phyloP scores from a whole-genome alignment of 2,888 invertebrate genomes.

The Caenorhabditis drosophilae region DNA sequence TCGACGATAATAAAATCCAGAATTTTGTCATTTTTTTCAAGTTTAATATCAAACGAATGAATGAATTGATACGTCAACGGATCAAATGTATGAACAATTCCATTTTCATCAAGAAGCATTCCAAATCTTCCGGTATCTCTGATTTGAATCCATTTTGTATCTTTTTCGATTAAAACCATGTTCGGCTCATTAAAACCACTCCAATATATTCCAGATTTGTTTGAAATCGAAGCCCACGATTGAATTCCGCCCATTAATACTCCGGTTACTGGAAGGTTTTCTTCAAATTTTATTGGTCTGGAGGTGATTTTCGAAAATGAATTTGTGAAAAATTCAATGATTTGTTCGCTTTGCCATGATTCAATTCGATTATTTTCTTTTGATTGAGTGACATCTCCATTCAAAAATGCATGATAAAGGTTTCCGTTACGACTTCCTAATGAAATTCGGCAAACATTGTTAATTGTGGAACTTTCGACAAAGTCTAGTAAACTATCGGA shows the following conservation, averaged over 20 bases:
- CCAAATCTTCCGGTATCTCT: constrained; percentile 25
- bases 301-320: not conserved
- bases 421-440: constrained; percentile 13
- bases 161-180: constrained; percentile 11
- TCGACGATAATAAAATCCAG: constrained; percentile 30
- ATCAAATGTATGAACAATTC: constrained; percentile 28
- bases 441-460: constrained; percentile 16
- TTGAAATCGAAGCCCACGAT: constrained; percentile 8
- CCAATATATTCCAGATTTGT: constrained; percentile 6
- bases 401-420: constrained; percentile 6
- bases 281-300: too few relatives aligned
- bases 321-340: constrained; percentile 18
- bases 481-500: constrained; percentile 13
- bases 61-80: constrained; percentile 11
- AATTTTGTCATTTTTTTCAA: constrained; percentile 7
- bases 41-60: constrained; percentile 20
- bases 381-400: constrained; percentile 14
- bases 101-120: constrained; percentile 15
- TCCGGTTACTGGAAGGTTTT: not conserved
- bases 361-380: constrained; percentile 29
- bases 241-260: constrained; percentile 4
- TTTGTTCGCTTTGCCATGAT: constrained; percentile 9
- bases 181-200: constrained; percentile 8
- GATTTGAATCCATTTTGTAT: constrained; percentile 12
- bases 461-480: constrained; percentile 11